Conservation (phyloP, 2,797 vertebrate genomes). For the Orientallactaga sibirica region DNA sequence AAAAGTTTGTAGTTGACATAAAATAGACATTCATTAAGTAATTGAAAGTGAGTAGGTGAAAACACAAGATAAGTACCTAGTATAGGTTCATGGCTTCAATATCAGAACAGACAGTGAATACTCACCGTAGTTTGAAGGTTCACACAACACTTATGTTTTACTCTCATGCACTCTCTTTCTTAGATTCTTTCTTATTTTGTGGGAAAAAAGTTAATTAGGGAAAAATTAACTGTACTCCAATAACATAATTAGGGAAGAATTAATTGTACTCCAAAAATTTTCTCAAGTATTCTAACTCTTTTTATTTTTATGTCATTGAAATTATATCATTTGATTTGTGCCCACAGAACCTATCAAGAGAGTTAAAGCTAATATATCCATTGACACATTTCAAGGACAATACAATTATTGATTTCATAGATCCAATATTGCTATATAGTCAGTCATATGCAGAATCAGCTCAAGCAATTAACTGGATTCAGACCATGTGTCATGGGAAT, state of each 20-base stretch:
- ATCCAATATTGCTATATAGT: slow-evolving; percentile 76
- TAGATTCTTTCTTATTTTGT: slow-evolving; percentile 7
- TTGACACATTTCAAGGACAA: slow-evolving; percentile 81
- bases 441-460: slow-evolving; percentile 75
- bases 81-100: background rate
- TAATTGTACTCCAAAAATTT: background rate
- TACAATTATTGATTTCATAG: slow-evolving; percentile 82
- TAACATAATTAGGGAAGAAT: slow-evolving; percentile 26
- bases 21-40: background rate
- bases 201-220: background rate
- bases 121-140: background rate
- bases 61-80: background rate
- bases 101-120: background rate
- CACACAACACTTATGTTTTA: background rate
- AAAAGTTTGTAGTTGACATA: background rate
- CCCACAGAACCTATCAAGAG: slow-evolving; percentile 70
- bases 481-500: slow-evolving; percentile 71
- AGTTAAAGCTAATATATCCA: slow-evolving; percentile 81
- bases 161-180: background rate
- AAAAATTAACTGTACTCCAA: too few relatives aligned
- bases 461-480: slow-evolving; percentile 81
- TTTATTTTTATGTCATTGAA: background rate
- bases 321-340: slow-evolving; percentile 70
- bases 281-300: slow-evolving; percentile 21
- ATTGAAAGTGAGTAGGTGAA: slow-evolving; percentile 1